phyloP scores from a whole-genome alignment of 35 echinoderm and acorn worm genomes.

The Strongylocentrotus purpuratus region DNA sequence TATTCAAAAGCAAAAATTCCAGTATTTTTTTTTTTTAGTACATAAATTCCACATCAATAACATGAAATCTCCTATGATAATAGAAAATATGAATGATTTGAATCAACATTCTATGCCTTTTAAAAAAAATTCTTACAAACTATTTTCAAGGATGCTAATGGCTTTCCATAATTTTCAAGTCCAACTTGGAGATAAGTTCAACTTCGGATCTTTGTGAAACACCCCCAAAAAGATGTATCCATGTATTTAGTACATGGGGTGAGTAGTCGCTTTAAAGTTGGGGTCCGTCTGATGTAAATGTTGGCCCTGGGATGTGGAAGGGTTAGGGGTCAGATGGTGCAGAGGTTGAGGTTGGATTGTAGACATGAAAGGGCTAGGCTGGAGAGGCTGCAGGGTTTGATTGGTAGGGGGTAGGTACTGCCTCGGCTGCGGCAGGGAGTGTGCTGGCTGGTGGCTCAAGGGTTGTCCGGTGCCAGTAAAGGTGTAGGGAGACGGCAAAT shows the following conservation, averaged over 20 bases:
- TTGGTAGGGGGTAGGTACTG: conserved; percentile 31
- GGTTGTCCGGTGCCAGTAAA: neutral
- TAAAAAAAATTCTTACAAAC: too few relatives aligned
- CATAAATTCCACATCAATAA: too few relatives aligned
- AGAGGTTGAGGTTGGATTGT: neutral
- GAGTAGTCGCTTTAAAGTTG: neutral
- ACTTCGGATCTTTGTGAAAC: too few relatives aligned
- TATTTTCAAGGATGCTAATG: too few relatives aligned
- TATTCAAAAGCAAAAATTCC: too few relatives aligned
- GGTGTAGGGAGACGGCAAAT: neutral
- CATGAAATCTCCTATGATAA: too few relatives aligned
- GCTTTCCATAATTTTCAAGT: too few relatives aligned
- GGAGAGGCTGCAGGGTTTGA: neutral
- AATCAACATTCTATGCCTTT: too few relatives aligned
- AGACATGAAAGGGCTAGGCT: conserved; percentile 20
- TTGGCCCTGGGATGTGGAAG: neutral
- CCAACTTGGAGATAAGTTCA: too few relatives aligned
- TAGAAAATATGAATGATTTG: too few relatives aligned
- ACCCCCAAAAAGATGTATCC: too few relatives aligned
- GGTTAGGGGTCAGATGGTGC: neutral
- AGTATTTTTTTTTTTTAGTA: too few relatives aligned
- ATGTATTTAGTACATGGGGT: neutral
- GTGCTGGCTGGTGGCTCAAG: neutral
- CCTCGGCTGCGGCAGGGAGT: neutral
- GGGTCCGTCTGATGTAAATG: neutral